Evolutionary conservation across 2,113 vertebrate species (phyloP).

Genomic region (Hucho hucho): DNA sequence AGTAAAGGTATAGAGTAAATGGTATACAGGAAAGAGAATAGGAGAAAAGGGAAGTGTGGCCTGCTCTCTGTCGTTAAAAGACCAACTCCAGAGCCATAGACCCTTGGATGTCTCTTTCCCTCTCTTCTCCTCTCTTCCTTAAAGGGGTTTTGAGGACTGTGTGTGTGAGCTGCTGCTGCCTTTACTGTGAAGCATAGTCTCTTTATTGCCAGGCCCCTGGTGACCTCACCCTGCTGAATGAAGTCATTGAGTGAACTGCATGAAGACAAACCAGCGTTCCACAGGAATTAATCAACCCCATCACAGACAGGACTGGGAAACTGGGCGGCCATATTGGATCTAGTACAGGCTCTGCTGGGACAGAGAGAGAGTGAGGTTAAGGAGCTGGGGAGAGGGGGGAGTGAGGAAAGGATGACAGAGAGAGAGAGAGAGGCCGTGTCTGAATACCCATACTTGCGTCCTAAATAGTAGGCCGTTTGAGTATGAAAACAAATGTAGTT

Average conservation of each 20-base stretch:
- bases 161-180: constrained; percentile 68
- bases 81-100: constrained; percentile 63
- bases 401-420: neutral
- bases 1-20: neutral
- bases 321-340: constrained; percentile 48
- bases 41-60: constrained; percentile 49
- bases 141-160: constrained; percentile 52
- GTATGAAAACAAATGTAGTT: too few species aligned
- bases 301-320: constrained; percentile 66
- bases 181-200: constrained; percentile 83
- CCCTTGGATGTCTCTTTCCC: constrained; percentile 61
- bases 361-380: constrained; percentile 1
- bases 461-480: too few species aligned
- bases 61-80: constrained; percentile 49
- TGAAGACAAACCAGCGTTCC: constrained; percentile 88
- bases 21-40: constrained; percentile 31
- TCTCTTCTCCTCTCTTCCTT: constrained; percentile 48
- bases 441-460: too few species aligned
- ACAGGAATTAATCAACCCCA: constrained; percentile 89
- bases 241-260: constrained; percentile 87
- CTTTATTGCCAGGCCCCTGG: constrained; percentile 86
- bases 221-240: constrained; percentile 90
- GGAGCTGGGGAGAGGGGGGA: constrained; percentile 7
- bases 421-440: too few species aligned
- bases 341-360: constrained; percentile 74